phyloP scores from a whole-genome alignment of 2,888 invertebrate genomes.

The Drosophila histrio region DNA sequence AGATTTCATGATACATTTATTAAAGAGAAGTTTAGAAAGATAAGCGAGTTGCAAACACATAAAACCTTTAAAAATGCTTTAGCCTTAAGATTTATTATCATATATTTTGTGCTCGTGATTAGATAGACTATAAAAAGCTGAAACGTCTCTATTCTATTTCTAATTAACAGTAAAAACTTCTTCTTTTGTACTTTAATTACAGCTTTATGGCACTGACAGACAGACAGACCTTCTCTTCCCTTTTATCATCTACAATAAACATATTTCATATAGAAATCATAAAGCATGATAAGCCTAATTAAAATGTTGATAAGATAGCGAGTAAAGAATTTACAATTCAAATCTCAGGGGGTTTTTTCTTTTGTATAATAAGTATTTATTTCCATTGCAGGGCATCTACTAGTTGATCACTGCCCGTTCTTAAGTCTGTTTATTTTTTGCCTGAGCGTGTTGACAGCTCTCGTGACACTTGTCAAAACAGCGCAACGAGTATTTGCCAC shows the following conservation, averaged over 20 bases:
- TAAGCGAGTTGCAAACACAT: too few relatives aligned
- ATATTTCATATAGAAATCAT: background rate
- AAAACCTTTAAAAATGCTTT: too few relatives aligned
- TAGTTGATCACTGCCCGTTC: constrained; percentile 6
- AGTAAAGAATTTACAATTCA: constrained; percentile 7
- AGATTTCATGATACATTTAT: too few relatives aligned
- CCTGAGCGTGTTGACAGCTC: constrained; percentile 65
- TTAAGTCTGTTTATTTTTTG: background rate
- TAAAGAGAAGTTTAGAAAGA: too few relatives aligned
- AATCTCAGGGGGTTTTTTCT: background rate
- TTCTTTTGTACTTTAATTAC: background rate
- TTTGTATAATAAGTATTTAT: background rate
- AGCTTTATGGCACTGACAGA: background rate
- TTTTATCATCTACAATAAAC: background rate
- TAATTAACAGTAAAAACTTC: background rate
- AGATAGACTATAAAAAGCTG: background rate
- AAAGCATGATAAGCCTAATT: constrained; percentile 7
- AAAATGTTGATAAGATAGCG: constrained; percentile 33
- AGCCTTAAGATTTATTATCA: background rate
- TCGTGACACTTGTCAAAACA: constrained; percentile 75
- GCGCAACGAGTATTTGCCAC: constrained; percentile 50
- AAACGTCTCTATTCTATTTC: too few relatives aligned
- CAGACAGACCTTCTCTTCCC: too few relatives aligned
- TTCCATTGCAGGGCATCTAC: constrained; percentile 18
- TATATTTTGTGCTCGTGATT: background rate